Base-by-base conservation (phyloP, 2,113 vertebrate genomes). In the Poecile atricapillus region DNA sequence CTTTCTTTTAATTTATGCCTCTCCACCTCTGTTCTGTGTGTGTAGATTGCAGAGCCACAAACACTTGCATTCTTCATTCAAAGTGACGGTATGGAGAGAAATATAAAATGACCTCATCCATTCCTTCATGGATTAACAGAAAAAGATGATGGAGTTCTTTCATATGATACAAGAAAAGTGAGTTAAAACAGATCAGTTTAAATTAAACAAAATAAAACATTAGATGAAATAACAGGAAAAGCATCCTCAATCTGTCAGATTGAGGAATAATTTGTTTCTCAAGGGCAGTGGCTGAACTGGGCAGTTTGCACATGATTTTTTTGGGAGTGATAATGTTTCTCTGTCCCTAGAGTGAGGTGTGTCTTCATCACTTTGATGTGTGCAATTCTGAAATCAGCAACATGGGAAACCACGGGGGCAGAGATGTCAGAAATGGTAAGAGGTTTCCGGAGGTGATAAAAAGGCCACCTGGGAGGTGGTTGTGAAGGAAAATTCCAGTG, bases 401-500 rank as follows among this genome's bases (percentile, higher is more conserved):
- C 80, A 65, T 3, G 39, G 92, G 74, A 96, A 87, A 87, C 80
- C 64, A 88, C 7, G 0, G 64, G 65, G 64, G 44, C 64, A 90
- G 80, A 92, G 73, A 90, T 94, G 85, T 89, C 93, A 96, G 89
- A 91, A 91, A 89, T 64, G 49, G 92, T 63, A 88, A 93, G 73
- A 95, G 39, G 92, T 89, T 96, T 94, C 86, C 81, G 84, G 92
- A 92, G 88, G 88, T 96, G 92, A 94, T 71, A 82, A 67, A 94
- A 96, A 93, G 76, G 90, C 93, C 80, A 86, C 83, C 69, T 81
- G 68, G 82, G 83, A 91, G 41, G 18, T 50, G 80, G 76, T n/a
- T 92, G 64, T 92, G 83, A 93, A 94, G 92, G 88, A 95, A 94
- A 93, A 96, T 93, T 92, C 90, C 95, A 87, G 14, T 88, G 89